phyloP scores from a whole-genome alignment of 2,888 invertebrate genomes.

The Cephonodes hylas region DNA sequence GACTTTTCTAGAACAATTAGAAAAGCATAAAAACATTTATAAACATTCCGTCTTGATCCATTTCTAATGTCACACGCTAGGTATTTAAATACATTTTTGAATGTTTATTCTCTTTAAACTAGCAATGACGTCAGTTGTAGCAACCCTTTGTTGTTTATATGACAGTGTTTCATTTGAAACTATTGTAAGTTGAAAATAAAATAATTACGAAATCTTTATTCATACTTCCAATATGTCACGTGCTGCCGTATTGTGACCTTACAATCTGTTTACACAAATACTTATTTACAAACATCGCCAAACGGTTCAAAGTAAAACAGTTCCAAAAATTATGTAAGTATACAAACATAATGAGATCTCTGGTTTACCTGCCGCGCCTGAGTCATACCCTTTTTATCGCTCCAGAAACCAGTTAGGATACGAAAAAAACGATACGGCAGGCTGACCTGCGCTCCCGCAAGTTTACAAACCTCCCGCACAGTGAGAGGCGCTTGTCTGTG shows the following conservation, averaged over 20 bases:
- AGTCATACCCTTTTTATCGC: slow-evolving; percentile 69
- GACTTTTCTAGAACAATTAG: too few relatives aligned
- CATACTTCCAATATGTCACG: not conserved
- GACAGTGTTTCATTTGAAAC: too few relatives aligned
- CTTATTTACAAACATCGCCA: not conserved
- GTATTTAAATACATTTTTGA: too few relatives aligned
- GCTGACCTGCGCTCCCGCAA: slow-evolving; percentile 68
- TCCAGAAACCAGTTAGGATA: slow-evolving; percentile 66
- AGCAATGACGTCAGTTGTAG: too few relatives aligned
- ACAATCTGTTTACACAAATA: too few relatives aligned
- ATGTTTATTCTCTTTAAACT: too few relatives aligned
- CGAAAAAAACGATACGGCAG: slow-evolving; percentile 59
- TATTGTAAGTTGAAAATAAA: not conserved
- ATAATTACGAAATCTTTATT: not conserved
- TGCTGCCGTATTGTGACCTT: too few relatives aligned
- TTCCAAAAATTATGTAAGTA: slow-evolving; percentile 13
- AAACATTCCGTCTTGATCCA: too few relatives aligned
- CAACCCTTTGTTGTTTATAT: not conserved
- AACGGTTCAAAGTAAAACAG: not conserved
- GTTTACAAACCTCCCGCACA: slow-evolving; percentile 35
- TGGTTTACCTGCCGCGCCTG: slow-evolving; percentile 38
- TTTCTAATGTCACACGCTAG: too few relatives aligned
- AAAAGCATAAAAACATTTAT: too few relatives aligned
- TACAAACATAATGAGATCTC: slow-evolving; percentile 9
- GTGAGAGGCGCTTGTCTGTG: slow-evolving; percentile 40